Conservation (phyloP, 1,140 invertebrate genomes). For the Ostrea edulis region DNA sequence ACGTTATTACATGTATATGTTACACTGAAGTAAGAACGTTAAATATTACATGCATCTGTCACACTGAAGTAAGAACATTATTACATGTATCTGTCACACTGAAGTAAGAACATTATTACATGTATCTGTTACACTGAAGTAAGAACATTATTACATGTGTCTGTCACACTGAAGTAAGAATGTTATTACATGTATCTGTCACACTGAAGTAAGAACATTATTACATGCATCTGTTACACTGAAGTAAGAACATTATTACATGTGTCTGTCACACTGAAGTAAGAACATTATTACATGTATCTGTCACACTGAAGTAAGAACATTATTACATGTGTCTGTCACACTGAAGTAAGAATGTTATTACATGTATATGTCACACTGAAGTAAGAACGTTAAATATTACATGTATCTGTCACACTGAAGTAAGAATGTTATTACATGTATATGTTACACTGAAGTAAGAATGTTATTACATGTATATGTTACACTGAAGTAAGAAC, state of each 20-base stretch:
- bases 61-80: conserved; percentile 82
- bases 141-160: conserved; percentile 49
- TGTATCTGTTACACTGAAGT: conserved; percentile 85
- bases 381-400: conserved; percentile 71
- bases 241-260: conserved; percentile 67
- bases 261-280: conserved; percentile 85
- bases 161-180: conserved; percentile 86
- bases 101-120: conserved; percentile 67
- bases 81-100: conserved; percentile 84
- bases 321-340: conserved; percentile 80
- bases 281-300: conserved; percentile 50
- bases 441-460: conserved; percentile 85
- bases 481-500: conserved; percentile 86
- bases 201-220: conserved; percentile 82
- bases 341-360: conserved; percentile 82
- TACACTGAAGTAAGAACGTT: conserved; percentile 82
- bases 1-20: conserved; percentile 80
- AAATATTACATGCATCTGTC: conserved; percentile 81
- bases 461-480: conserved; percentile 44
- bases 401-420: conserved; percentile 84
- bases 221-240: conserved; percentile 84
- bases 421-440: conserved; percentile 68
- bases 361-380: conserved; percentile 84
- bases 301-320: conserved; percentile 86
- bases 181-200: conserved; percentile 80